Evolutionary conservation across 2,888 invertebrate genomes (phyloP).

Genomic region (Pantelozetes paolii): DNA sequence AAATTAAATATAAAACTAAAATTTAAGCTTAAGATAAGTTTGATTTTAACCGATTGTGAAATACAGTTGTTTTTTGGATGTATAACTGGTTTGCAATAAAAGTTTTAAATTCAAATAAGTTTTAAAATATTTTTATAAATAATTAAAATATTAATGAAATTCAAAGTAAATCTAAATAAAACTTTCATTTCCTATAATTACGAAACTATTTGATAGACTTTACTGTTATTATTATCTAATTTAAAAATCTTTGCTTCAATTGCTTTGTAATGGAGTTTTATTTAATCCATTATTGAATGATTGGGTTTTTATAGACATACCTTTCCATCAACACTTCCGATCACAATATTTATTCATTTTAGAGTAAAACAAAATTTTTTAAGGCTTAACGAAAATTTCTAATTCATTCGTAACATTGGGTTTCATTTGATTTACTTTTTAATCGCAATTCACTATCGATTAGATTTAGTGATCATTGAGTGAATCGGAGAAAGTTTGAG

Average conservation of each 20-base stretch:
- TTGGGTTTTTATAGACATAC: neutral
- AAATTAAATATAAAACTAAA: no score
- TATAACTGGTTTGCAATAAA: no score
- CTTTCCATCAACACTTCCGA: constrained; percentile 9
- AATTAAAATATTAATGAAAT: no score
- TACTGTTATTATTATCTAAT: constrained; percentile 14
- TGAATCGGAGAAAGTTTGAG: constrained; percentile 1
- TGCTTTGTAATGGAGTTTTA: constrained; percentile 27
- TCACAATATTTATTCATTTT: neutral
- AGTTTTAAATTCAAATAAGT: no score
- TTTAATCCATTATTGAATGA: constrained; percentile 4
- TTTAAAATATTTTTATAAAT: no score
- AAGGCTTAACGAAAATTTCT: neutral
- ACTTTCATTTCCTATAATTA: neutral
- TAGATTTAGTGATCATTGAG: constrained; percentile 12
- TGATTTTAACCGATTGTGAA: no score
- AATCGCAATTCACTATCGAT: constrained; percentile 4
- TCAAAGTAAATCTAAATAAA: neutral
- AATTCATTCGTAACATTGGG: neutral
- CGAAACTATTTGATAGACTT: neutral
- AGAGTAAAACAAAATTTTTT: constrained; percentile 12
- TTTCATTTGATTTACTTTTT: constrained; percentile 14
- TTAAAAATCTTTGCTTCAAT: constrained; percentile 29
- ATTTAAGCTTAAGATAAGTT: no score
- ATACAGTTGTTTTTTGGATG: no score